These are phyloP conservation scores for Eristalis tenax DNA, from an alignment of 2,888 invertebrate genomes.

Conservation along the genomic window DNA sequence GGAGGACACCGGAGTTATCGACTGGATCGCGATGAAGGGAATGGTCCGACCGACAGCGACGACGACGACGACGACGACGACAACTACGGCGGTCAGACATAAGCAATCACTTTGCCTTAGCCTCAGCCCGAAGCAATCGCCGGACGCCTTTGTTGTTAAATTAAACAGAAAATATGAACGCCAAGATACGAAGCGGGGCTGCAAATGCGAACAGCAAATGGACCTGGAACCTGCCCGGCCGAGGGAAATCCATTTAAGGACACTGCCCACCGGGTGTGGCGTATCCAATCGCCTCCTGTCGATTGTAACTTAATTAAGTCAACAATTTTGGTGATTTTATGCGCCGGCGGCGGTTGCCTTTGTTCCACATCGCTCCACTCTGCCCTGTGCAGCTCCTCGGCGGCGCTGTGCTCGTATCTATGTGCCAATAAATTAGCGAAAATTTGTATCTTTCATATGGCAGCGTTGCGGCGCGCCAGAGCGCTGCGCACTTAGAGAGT, in stretches of 20 bases:
- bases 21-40: slow-evolving; percentile 44
- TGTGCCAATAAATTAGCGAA: slow-evolving; percentile 71
- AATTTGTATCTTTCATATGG: slow-evolving; percentile 64
- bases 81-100: slow-evolving; percentile 31
- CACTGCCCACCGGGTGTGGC: slow-evolving; percentile 32
- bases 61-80: too few species aligned
- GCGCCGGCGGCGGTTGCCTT: slow-evolving; percentile 47
- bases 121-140: slow-evolving; percentile 37
- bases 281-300: slow-evolving; percentile 6
- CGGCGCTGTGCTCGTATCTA: slow-evolving; percentile 43
- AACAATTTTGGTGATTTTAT: slow-evolving; percentile 53
- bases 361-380: slow-evolving; percentile 53
- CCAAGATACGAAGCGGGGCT: not conserved
- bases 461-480: not conserved
- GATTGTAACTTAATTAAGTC: slow-evolving; percentile 52
- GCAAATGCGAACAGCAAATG: not conserved
- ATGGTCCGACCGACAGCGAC: not conserved
- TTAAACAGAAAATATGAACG: not conserved
- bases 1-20: slow-evolving; percentile 51
- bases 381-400: slow-evolving; percentile 40
- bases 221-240: not conserved
- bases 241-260: slow-evolving; percentile 32
- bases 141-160: slow-evolving; percentile 18
- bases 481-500: slow-evolving; percentile 4
- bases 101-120: slow-evolving; percentile 54